Conservation (phyloP, 2,797 vertebrate genomes). For the Macropodus opercularis region DNA sequence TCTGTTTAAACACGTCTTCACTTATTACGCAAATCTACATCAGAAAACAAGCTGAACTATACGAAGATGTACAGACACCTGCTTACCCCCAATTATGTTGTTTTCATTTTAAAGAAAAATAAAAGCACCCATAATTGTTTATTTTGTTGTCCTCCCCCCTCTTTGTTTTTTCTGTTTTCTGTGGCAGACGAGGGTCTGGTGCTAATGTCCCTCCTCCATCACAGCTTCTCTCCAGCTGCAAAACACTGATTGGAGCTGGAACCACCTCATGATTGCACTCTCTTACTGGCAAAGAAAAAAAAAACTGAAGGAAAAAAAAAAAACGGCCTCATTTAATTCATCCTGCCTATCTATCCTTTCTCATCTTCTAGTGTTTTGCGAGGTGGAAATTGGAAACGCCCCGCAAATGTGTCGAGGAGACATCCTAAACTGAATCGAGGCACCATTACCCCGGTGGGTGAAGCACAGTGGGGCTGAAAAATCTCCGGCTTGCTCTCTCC, state of each 20-base stretch:
- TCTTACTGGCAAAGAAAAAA: slow-evolving; percentile 41
- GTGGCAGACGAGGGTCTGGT: slow-evolving; percentile 61
- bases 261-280: slow-evolving; percentile 64
- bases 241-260: slow-evolving; percentile 72
- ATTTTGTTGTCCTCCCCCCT: slow-evolving; percentile 26
- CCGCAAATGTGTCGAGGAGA: slow-evolving; percentile 46
- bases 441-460: slow-evolving; percentile 59
- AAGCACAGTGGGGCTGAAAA: slow-evolving; percentile 63
- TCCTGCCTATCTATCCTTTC: slow-evolving; percentile 58
- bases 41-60: not conserved
- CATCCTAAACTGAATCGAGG: slow-evolving; percentile 59
- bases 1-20: not conserved
- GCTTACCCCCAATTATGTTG: not conserved
- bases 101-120: not conserved
- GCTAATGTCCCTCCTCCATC: slow-evolving; percentile 79
- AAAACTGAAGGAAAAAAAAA: slow-evolving; percentile 10
- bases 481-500: slow-evolving; percentile 58
- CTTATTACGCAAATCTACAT: not conserved
- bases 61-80: slow-evolving; percentile 2
- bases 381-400: slow-evolving; percentile 76
- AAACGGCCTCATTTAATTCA: slow-evolving; percentile 62
- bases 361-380: slow-evolving; percentile 67
- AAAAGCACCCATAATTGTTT: slow-evolving; percentile 62
- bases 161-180: slow-evolving; percentile 51
- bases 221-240: slow-evolving; percentile 71